These are phyloP conservation scores for Megaptera novaeangliae DNA, from an alignment of 2,113 vertebrate genomes.

Conservation along the genomic window DNA sequence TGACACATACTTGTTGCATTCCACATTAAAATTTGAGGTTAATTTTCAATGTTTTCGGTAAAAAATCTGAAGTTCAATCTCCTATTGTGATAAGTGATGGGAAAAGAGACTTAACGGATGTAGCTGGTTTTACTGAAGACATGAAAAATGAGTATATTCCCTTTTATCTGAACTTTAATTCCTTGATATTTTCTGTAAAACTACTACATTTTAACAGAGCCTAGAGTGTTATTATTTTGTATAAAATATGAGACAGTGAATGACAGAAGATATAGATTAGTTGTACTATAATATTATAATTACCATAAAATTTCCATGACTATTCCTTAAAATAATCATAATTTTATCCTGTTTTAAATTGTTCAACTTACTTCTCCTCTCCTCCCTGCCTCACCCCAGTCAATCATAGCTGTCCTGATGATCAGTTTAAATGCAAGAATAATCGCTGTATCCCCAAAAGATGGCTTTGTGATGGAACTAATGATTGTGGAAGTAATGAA, in stretches of 20 bases:
- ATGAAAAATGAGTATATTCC: neutral
- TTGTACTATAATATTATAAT: neutral
- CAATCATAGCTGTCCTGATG: slow-evolving; percentile 93
- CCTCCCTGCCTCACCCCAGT: slow-evolving; percentile 74
- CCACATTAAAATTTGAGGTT: neutral
- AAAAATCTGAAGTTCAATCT: neutral
- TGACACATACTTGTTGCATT: neutral
- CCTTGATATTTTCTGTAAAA: neutral
- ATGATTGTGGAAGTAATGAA: slow-evolving; percentile 94
- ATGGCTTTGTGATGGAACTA: slow-evolving; percentile 97
- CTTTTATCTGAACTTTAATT: neutral
- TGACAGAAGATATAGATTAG: neutral
- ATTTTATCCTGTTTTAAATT: neutral
- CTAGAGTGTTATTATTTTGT: neutral
- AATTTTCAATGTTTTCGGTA: neutral
- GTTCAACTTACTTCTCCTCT: neutral
- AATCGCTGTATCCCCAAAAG: slow-evolving; percentile 97
- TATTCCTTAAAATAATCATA: neutral
- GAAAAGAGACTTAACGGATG: neutral
- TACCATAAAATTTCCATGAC: neutral
- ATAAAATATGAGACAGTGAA: neutral
- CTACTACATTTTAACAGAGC: neutral
- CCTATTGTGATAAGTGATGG: neutral
- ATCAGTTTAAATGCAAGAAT: slow-evolving; percentile 97
- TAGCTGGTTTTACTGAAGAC: neutral